Evolutionary conservation across 92 coral and sea anemone species (phyloP), one percentile per base, ranked within the genome.

Genomic region (Porites lobata): DNA sequence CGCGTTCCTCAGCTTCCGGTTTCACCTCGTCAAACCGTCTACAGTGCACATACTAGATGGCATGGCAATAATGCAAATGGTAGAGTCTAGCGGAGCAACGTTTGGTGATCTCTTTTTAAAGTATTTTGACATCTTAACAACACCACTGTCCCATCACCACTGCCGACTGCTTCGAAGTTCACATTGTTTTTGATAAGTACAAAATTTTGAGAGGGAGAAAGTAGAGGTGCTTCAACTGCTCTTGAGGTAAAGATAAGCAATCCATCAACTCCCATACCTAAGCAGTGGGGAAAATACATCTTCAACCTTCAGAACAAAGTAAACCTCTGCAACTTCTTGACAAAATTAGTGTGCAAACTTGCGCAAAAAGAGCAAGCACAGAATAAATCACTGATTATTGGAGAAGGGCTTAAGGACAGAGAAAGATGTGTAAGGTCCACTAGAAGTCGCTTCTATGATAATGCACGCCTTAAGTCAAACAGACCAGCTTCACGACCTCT

Each of bases 41-140:
- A 24, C 70, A 78, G 32, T 29, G 3, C 32, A 29, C 32, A 29
- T 90, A 54, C 26, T 78, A 19, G 90, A 77, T 57, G 86, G 69
- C 24, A 90, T 90, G 90, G 93, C 90, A 8, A 58, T 75, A 19
- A 65, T 90, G 8, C 90, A 85, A 77, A 85, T 79, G 87, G 65
- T 50, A 1, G 85, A 90, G 63, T 90, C 81, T 72, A 86, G 64
- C 13, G 87, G 90, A 77, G 90, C 87, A 69, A 89, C 92, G 7
- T 89, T 90, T 70, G 91, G 91, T 17, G 91, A 90, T 47, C 71
- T 85, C 51, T 76, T 91, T 6, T n/a, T 22, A 29, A 86, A 91
- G 73, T 86, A 73, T 77, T 91, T 19, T 26, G n/a, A 52, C 32
- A 57, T 80, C 79, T 18, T 75, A 29, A 29, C 32, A 29, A 29